Conservation (phyloP, 2,113 vertebrate species). For the Forbesichthys agassizii region DNA sequence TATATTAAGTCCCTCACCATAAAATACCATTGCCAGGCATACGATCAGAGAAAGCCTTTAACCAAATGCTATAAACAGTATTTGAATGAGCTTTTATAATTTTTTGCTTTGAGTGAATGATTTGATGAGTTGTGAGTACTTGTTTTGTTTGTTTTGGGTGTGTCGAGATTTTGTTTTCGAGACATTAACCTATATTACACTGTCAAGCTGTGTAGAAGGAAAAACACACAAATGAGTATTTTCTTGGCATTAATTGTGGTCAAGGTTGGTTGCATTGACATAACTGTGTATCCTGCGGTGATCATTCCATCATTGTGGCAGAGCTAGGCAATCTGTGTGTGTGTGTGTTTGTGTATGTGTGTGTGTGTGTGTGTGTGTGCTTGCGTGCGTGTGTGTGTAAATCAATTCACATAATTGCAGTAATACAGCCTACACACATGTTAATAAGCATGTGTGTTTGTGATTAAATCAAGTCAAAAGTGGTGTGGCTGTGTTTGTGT, state of each 20-base stretch:
- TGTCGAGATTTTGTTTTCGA: conserved; percentile 1
- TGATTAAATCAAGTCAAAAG: too few species aligned
- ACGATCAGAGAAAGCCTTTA: conserved; percentile 62
- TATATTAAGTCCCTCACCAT: conserved; percentile 69
- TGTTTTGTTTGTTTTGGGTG: conserved; percentile 43
- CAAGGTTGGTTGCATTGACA: conserved; percentile 30
- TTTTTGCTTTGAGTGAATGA: conserved; percentile 42
- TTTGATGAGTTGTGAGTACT: conserved; percentile 45
- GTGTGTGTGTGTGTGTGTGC: conserved; percentile 14
- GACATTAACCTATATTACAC: conserved; percentile 47
- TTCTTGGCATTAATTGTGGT: conserved; percentile 41
- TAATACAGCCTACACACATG: not conserved
- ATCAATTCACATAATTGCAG: too few species aligned
- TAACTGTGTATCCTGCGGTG: conserved; percentile 32
- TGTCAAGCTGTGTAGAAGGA: conserved; percentile 52
- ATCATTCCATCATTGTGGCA: conserved; percentile 23
- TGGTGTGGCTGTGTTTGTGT: not conserved
- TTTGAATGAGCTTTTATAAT: conserved; percentile 66
- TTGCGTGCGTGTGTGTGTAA: too few species aligned
- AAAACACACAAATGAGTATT: conserved; percentile 55
- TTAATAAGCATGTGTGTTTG: not conserved
- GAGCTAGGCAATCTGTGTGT: not conserved
- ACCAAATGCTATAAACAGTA: conserved; percentile 67
- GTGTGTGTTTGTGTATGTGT: too few species aligned
- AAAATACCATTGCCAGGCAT: conserved; percentile 65